Base-by-base conservation (phyloP, 2,888 invertebrate species). In the Polydrusus cervinus region DNA sequence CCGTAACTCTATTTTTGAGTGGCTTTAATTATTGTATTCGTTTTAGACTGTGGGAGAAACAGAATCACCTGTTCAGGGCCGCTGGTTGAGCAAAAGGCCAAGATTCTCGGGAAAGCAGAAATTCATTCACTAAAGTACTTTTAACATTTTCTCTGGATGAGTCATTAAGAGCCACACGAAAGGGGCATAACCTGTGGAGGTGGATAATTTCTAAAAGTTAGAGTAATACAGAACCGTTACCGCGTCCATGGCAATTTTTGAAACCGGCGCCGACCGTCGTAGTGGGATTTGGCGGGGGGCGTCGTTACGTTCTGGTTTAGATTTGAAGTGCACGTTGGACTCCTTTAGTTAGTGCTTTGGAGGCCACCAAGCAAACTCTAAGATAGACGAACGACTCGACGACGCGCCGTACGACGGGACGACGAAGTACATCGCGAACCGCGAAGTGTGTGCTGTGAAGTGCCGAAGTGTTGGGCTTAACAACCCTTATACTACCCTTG, bases 301-400 rank as follows among this genome's bases (percentile, higher is more conserved):
- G 84, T 84, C 82, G 84, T 84, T 83, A 83, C 83, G 85, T 81
- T 84, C 82, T 84, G 84, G 83, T 85, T 87, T 87, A 86, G 86
- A 86, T 84, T 85, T 83, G 81, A 85, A 85, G 84, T 85, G 82
- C 83, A 83, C 83, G 81, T 84, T 83, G 83, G 81, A 81, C 82
- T 82, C 81, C 84, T 85, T 84, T 86, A 87, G 86, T 87, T 85
- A 87, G 86, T 86, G 87, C 87, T 87, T 86, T 86, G 86, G 85
- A 86, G 86, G 86, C 86, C 83, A 86, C 86, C 82, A 86, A 86
- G 86, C 85, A 85, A 87, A 84, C 84, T 85, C 85, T 86, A 85
- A 85, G 84, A 84, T 80, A 84, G 84, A 86, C 87, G 87, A 87
- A 87, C 86, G 87, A 87, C 82, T 82, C 85, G 84, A 86, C 86